Conservation (phyloP, 2,888 invertebrate species). For the Oscheius sp. region DNA sequence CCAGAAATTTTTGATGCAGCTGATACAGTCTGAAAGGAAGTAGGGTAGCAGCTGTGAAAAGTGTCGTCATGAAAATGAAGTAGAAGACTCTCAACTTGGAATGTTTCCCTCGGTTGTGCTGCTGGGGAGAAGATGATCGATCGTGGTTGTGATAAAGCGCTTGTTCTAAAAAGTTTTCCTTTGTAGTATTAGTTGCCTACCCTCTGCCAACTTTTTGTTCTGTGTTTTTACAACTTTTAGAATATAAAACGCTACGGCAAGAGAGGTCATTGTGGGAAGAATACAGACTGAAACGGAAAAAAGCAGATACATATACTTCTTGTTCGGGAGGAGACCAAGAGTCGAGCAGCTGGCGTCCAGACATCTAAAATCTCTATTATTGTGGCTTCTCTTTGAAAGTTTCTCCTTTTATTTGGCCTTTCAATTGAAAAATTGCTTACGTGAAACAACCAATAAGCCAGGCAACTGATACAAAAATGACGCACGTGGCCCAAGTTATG, state of each 20-base stretch:
- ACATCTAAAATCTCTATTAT: conserved; percentile 42
- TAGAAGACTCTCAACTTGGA: conserved; percentile 64
- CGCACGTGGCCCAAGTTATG: conserved; percentile 57
- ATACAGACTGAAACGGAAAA: conserved; percentile 63
- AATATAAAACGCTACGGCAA: conserved; percentile 66
- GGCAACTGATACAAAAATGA: conserved; percentile 59
- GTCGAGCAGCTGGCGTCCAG: conserved; percentile 36
- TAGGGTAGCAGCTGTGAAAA: conserved; percentile 63
- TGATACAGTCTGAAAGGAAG: conserved; percentile 63
- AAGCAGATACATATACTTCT: conserved; percentile 48
- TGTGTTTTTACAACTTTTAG: conserved; percentile 64
- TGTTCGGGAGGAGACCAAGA: conserved; percentile 40
- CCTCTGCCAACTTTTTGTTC: conserved; percentile 54
- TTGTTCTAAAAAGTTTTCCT: conserved; percentile 14
- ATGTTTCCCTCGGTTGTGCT: conserved; percentile 2
- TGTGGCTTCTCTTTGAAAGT: background rate
- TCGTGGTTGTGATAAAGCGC: conserved; percentile 26
- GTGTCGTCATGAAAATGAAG: conserved; percentile 69
- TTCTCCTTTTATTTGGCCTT: background rate
- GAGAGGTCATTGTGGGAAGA: conserved; percentile 65
- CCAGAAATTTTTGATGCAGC: conserved; percentile 32
- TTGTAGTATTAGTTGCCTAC: conserved; percentile 2
- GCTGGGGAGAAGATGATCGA: background rate
- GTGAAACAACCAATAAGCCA: conserved; percentile 53
- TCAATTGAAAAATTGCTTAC: conserved; percentile 28